Evolutionary conservation across 2,888 invertebrate species (phyloP), one percentile per base, ranked within the genome.

Genomic region (Archips xylosteana): DNA sequence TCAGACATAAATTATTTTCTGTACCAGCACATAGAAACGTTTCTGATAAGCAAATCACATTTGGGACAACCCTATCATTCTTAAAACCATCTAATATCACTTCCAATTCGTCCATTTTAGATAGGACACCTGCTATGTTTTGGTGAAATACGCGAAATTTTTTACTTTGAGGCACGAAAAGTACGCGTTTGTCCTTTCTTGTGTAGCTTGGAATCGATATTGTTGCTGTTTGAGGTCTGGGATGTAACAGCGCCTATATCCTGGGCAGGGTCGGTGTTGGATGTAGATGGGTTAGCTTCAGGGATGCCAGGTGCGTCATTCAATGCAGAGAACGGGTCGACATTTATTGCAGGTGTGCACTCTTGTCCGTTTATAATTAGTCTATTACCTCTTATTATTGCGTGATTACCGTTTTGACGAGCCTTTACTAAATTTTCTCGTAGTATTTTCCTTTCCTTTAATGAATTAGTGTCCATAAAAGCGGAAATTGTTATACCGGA

Each of bases 91-190:
- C 54, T 0, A 54, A 12, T 4, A 54, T 15, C 3, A 54, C 5
- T 54, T 54, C 54, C 2, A 54, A 15, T 54, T 54, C 54, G 12
- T 65, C 72, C n/a, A 15, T 70, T 65, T 12, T 59, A 45, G 23
- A 75, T 9, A 47, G 12, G 3, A 47, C 9, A 9, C 12, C 47
- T 12, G 47, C 47, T 47, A 47, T 47, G 9, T 71, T 47, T 9
- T 54, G 51, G 1, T 8, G 51, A 5, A 8, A 5, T 54, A 54
- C 23, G 9, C 15, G 2, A n/a, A 54, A 54, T 0, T 3, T 2
- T 15, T 54, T 23, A 23, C 2, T 13, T 2, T 4, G 39, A 39
- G 39, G 39, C 8, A 39, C 39, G 39, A 39, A 39, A 39, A 39
- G 4, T 39, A 39, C 23, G 23, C 23, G 23, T 23, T 23, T 23